A percentile compares a stretch with the other conserved stretches of the same genome.
phyloP scores from a whole-genome alignment of 2,888 invertebrate genomes.

The Lasioglossum malachurum region DNA sequence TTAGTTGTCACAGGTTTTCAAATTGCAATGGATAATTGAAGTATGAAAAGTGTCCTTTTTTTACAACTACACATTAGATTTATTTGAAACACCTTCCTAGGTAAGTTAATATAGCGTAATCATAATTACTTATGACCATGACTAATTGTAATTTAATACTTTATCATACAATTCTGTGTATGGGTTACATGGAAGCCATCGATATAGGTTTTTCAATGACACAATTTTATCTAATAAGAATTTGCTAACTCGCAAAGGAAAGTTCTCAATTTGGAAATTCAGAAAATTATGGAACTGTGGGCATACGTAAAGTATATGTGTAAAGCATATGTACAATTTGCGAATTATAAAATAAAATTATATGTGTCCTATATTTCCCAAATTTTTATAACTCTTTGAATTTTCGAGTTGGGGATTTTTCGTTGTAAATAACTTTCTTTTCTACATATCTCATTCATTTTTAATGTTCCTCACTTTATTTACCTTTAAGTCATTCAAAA shows the following conservation, averaged over 20 bases:
- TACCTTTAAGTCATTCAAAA: neutral
- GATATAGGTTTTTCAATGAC: neutral
- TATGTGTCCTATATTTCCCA: neutral
- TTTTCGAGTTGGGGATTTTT: neutral
- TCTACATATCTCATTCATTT: neutral
- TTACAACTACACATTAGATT: constrained; percentile 35
- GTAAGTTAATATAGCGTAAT: constrained; percentile 48
- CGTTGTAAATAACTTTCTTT: neutral
- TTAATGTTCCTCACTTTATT: neutral
- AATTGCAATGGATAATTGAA: constrained; percentile 5
- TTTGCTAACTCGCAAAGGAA: neutral
- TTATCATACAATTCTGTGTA: neutral
- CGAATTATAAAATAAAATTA: neutral
- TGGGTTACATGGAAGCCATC: neutral
- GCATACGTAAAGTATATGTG: neutral
- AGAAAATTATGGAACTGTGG: neutral
- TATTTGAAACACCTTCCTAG: constrained; percentile 49
- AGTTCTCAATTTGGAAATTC: neutral
- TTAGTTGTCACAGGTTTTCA: constrained; percentile 8
- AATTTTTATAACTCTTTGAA: neutral
- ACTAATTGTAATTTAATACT: constrained; percentile 10
- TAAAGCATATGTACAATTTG: neutral
- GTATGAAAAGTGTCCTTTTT: constrained; percentile 1
- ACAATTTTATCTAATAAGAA: neutral
- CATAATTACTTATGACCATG: constrained; percentile 9